Evolutionary conservation across 2,113 vertebrate genomes (phyloP).

Genomic region (Myotis davidii): DNA sequence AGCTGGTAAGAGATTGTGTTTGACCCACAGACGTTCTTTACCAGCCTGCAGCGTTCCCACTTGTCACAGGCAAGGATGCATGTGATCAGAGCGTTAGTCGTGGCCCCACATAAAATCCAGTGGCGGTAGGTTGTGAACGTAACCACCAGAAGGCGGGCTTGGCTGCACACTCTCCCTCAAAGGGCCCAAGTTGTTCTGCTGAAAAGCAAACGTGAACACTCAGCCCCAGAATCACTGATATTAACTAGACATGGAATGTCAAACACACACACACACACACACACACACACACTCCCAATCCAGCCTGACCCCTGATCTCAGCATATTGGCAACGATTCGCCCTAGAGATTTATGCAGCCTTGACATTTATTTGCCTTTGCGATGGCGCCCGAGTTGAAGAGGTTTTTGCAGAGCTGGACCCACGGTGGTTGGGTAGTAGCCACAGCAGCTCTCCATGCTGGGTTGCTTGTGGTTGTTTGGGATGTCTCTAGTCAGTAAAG

Average conservation of each 20-base stretch:
- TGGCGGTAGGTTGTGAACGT: fast-evolving
- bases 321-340: fast-evolving
- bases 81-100: neutral
- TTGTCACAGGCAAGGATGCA: neutral
- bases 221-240: neutral
- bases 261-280: neutral
- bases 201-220: neutral
- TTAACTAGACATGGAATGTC: neutral
- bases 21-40: neutral
- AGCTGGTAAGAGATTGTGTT: neutral
- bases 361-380: neutral
- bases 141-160: neutral
- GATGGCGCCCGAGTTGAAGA: neutral
- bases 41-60: neutral
- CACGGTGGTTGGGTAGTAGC: neutral
- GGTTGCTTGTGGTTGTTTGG: neutral
- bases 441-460: neutral
- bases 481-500: neutral
- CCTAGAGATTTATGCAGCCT: neutral
- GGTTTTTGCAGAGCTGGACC: neutral
- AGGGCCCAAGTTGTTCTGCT: neutral
- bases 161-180: neutral
- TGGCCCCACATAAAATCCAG: neutral
- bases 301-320: neutral
- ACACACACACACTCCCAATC: neutral